These are phyloP conservation scores for Ptyas mucosa DNA, from an alignment of 2,113 vertebrate genomes.

Conservation along the genomic window DNA sequence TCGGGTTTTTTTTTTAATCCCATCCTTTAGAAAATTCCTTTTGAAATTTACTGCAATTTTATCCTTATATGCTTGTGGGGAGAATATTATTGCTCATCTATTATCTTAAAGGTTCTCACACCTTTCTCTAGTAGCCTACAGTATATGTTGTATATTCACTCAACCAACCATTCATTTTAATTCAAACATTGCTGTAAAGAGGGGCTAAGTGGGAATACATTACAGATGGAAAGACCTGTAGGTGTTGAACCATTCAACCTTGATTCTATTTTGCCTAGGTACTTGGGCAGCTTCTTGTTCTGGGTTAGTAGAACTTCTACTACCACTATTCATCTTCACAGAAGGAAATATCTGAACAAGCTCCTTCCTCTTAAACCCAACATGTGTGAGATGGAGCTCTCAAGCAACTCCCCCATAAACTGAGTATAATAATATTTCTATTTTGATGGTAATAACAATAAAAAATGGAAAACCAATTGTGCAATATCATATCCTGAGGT, in stretches of 20 bases:
- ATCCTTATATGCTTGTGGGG: slow-evolving; percentile 22
- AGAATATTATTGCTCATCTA: slow-evolving; percentile 20
- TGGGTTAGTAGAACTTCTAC: neutral
- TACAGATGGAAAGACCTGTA: neutral
- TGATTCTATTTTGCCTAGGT: neutral
- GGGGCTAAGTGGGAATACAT: too few relatives aligned
- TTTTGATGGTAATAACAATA: neutral
- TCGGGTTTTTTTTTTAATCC: neutral
- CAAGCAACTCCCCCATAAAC: neutral
- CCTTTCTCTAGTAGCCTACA: slow-evolving; percentile 5
- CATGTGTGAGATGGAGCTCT: neutral
- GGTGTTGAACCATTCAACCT: neutral
- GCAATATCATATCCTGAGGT: neutral
- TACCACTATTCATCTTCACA: neutral
- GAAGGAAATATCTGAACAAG: neutral
- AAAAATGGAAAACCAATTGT: neutral
- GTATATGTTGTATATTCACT: neutral
- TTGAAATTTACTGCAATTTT: slow-evolving; percentile 22
- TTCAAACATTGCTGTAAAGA: neutral
- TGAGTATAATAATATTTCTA: neutral
- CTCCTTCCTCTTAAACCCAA: neutral
- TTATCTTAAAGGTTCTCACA: slow-evolving; percentile 39
- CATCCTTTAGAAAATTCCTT: neutral
- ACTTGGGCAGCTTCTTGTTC: neutral
- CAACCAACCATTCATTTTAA: neutral